Evolutionary conservation across 2,888 invertebrate species (phyloP).

Genomic region (Argyra leucocephala): DNA sequence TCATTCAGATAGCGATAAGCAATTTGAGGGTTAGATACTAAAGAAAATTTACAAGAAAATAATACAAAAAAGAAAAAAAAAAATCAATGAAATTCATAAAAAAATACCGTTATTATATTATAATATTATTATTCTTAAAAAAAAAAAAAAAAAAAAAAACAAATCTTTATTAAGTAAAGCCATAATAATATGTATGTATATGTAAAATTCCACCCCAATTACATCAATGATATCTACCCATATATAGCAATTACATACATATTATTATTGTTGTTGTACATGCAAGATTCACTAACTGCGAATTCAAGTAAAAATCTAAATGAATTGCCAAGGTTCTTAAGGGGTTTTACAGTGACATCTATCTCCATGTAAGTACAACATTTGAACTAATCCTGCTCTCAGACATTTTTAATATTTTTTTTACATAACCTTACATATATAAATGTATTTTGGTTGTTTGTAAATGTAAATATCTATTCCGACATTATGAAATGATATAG

Average conservation of each 20-base stretch:
- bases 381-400: conserved; percentile 9
- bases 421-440: too few relatives aligned
- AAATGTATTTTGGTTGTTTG: too few relatives aligned
- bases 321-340: not conserved
- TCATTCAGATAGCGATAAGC: not conserved
- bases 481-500: conserved; percentile 2
- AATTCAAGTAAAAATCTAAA: not conserved
- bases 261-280: not conserved
- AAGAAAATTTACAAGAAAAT: not conserved
- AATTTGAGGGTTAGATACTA: not conserved
- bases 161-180: not conserved
- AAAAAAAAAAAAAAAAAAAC: not conserved
- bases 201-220: not conserved
- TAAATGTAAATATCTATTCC: not conserved
- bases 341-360: not conserved
- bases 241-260: too few relatives aligned
- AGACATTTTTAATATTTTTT: conserved; percentile 9
- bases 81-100: not conserved
- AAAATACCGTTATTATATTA: conserved; percentile 1
- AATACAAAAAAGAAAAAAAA: not conserved
- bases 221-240: not conserved
- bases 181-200: not conserved
- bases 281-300: not conserved
- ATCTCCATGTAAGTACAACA: not conserved
- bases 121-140: not conserved